Base-by-base conservation (phyloP, 2,888 invertebrate genomes). In the Aromia moschata region DNA sequence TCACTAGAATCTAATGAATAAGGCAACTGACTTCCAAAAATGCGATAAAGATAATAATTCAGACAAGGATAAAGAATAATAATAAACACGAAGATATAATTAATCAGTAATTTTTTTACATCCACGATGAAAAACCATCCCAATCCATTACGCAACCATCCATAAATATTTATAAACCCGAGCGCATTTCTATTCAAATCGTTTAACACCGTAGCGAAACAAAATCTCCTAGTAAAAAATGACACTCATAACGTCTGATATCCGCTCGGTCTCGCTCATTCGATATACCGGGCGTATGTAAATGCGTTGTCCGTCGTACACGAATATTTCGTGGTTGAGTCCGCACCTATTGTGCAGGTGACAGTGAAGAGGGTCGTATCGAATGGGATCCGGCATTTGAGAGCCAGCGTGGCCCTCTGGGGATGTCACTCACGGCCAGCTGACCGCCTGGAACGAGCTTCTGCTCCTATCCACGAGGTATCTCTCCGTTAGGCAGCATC, bases 261-360 rank as follows among this genome's bases (percentile, higher is more conserved):
- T 18, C 20, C 11, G 43, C 25, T 43, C 25, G n/a, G 43, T 43
- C 43, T 43, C 43, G 43, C 43, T 43, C 43, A 43, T 43, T 43
- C 25, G 14, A 43, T 18, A 43, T 43, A 43, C 43, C 20, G 43
- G 38, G 30, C 41, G 55, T 53, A 63, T 60, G 57, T 46, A 63
- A 60, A 60, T 63, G 54, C 46, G 25, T 30, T 15, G 59, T 52
- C 60, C 55, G 31, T 55, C 55, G 51, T 45, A 56, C 73, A 77
- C 77, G 77, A 77, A 79, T 79, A 77, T 77, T 76, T 78, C 75
- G 77, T 77, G 74, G 69, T 68, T 68, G 68, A 77, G 76, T 79
- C 78, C 72, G 73, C 78, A 78, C 77, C 76, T 78, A 76, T 78
- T 79, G 76, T 77, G 66, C 66, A 62, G 62, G 69, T 77, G 78